These are phyloP conservation scores for Entelurus aequoreus DNA, from an alignment of 2,113 vertebrate species.

Conservation along the genomic window DNA sequence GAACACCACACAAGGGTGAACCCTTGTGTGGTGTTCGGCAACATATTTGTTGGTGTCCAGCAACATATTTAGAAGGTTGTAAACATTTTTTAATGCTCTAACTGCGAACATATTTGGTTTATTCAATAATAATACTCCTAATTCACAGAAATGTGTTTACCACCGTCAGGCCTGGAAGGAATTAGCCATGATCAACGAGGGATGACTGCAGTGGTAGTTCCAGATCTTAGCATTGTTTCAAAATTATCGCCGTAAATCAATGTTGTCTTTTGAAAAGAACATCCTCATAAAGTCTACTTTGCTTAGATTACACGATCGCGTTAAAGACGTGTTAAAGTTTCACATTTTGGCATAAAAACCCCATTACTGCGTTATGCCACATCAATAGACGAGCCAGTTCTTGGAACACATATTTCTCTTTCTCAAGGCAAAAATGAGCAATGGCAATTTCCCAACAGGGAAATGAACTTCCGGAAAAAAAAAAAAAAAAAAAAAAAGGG, in stretches of 20 bases:
- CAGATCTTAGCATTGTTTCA: not conserved
- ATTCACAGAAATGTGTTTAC: no score
- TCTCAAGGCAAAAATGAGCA: slow-evolving; percentile 8
- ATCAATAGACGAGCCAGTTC: not conserved
- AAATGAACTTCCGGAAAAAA: not conserved
- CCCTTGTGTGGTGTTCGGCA: no score
- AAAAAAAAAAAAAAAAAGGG: slow-evolving; percentile 3
- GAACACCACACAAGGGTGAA: no score
- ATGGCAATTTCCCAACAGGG: slow-evolving; percentile 10
- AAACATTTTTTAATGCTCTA: no score
- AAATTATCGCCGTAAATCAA: not conserved
- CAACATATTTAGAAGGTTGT: no score
- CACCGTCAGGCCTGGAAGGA: no score
- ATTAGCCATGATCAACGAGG: no score
- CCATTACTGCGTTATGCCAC: not conserved
- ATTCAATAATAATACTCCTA: no score
- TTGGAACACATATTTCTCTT: not conserved
- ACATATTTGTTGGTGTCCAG: no score
- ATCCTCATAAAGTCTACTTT: not conserved
- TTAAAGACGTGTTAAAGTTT: not conserved
- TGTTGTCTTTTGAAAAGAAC: not conserved
- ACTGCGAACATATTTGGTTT: no score
- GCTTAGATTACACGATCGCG: not conserved
- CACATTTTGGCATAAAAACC: not conserved
- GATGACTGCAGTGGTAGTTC: not conserved